Evolutionary conservation across 2,113 vertebrate species (phyloP).

Genomic region (Lophotis ruficrista): DNA sequence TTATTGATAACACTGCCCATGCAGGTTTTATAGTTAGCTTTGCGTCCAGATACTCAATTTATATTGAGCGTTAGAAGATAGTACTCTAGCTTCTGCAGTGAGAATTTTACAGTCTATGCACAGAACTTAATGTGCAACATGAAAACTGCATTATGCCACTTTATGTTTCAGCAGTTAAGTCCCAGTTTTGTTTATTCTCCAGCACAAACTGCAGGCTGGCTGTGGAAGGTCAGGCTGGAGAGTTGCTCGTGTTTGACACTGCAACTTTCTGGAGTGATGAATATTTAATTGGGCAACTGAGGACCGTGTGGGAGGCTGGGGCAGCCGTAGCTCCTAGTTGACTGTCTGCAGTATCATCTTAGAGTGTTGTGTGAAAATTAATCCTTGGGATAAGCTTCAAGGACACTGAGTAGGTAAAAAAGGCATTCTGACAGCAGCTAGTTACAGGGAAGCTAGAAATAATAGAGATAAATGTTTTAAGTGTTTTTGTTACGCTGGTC

Average conservation of each 20-base stretch:
- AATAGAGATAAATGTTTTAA: background rate
- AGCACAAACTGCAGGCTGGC: background rate
- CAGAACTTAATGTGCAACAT: background rate
- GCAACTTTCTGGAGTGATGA: constrained; percentile 47
- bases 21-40: background rate
- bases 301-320: background rate
- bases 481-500: background rate
- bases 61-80: background rate
- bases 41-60: background rate
- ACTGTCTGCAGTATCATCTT: background rate
- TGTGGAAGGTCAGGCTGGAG: constrained; percentile 63
- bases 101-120: background rate
- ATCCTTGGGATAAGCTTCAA: constrained; percentile 51
- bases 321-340: constrained; percentile 11
- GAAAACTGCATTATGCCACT: constrained; percentile 50
- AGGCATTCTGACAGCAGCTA: background rate
- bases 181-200: background rate
- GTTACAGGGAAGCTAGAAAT: background rate
- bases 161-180: background rate
- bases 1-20: background rate
- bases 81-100: background rate
- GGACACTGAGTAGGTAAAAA: constrained; percentile 24
- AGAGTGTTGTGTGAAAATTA: constrained; percentile 40
- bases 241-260: constrained; percentile 17
- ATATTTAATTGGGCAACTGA: constrained; percentile 72